A percentile compares a stretch with the other conserved stretches of the same genome.
These are phyloP conservation scores for Lagopus muta DNA, from an alignment of 2,113 vertebrate genomes.

Conservation along the genomic window DNA sequence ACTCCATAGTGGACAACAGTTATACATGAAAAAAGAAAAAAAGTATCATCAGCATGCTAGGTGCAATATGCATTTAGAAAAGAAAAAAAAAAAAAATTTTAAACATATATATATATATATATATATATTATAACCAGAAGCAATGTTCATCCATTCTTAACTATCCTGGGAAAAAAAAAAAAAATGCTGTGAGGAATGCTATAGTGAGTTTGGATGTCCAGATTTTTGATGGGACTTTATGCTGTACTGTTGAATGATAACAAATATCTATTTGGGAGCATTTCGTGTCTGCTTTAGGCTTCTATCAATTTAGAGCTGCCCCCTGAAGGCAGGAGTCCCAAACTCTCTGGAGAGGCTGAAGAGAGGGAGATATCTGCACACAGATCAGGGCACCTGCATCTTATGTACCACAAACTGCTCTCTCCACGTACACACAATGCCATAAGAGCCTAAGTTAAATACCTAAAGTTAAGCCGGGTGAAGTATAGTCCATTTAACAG, in stretches of 20 bases:
- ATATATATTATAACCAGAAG: constrained; percentile 3
- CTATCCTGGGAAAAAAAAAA: neutral
- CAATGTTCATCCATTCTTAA: neutral
- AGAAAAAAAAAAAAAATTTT: neutral
- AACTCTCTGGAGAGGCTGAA: neutral
- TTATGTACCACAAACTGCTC: neutral
- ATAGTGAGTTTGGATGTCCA: neutral
- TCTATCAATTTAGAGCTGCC: neutral
- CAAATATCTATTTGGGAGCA: neutral
- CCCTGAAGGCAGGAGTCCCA: neutral
- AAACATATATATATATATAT: neutral
- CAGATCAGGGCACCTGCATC: fast-evolving
- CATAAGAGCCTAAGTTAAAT: neutral
- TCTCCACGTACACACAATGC: neutral
- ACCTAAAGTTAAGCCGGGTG: neutral
- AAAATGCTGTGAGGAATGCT: constrained; percentile 9
- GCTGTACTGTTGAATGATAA: neutral
- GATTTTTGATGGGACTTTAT: neutral
- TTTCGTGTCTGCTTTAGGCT: neutral
- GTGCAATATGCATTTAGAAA: constrained; percentile 42
- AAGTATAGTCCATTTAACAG: neutral
- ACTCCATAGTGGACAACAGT: constrained; percentile 34
- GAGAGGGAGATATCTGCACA: neutral
- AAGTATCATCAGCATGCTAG: constrained; percentile 50
- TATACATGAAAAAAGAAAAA: constrained; percentile 50